Evolutionary conservation across 2,113 vertebrate species (phyloP), one percentile per base, ranked within the genome.

Genomic region (Dascyllus trimaculatus): DNA sequence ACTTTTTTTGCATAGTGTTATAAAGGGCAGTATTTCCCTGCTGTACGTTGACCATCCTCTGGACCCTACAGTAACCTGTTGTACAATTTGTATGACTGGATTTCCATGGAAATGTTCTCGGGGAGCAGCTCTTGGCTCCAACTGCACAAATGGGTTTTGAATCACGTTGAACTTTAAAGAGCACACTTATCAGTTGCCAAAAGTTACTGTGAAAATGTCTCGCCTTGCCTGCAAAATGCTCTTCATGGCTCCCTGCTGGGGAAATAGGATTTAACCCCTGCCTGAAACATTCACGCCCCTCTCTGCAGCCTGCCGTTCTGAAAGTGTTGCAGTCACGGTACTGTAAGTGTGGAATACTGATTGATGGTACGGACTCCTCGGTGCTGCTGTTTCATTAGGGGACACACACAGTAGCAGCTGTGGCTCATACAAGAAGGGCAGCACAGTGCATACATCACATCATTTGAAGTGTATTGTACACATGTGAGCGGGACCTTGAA

Each of bases 91-190:
- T 52, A 68, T 11, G 11, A 29, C 35, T 54, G 19, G 52, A 58
- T 58, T 73, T 73, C 24, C 69, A 78, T 63, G 51, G 40, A 78
- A 73, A 38, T 61, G 29, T 49, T 32, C 58, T 56, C 40, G 0
- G 64, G 61, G 72, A 78, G 48, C 32, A 57, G 49, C 29, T 64
- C 22, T 51, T 61, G 52, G 54, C 54, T 24, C 21, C 1, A 11
- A 38, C 52, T 69, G 26, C 26, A 54, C 57, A 65, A 51, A 65
- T 65, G 68, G 68, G 51, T 48, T 81, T 14, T 48, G 24, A 58
- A 68, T 77, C 35, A 46, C 51, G 17, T 38, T 63, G 67, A 85
- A 76, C 72, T 85, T 72, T 80, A 68, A 67, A 76, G 29, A 67
- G 60, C 54, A 56, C n/a, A 45, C 40, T 76, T 65, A 75, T 67